Percentiles rank a stretch among this genome's conserved stretches.
Evolutionary conservation across 2,888 invertebrate species (phyloP).

Genomic region (Amiota communis): DNA sequence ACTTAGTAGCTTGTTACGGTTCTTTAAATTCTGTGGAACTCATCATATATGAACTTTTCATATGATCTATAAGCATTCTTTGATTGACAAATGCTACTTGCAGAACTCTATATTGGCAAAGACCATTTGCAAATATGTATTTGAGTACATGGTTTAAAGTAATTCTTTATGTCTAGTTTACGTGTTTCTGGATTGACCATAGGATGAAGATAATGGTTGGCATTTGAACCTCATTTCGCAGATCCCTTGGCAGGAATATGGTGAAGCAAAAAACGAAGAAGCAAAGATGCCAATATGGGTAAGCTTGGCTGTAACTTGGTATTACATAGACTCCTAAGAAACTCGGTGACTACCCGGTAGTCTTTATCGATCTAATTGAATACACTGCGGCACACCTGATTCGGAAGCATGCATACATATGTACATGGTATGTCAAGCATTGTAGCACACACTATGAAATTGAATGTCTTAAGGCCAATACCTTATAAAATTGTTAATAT

Average conservation of each 20-base stretch:
- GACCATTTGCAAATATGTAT: slow-evolving; percentile 83
- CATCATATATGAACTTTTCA: no score
- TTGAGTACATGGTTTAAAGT: no score
- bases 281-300: no score
- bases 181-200: no score
- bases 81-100: no score
- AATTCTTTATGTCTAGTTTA: no score
- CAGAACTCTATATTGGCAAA: slow-evolving; percentile 85
- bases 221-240: slow-evolving; percentile 76
- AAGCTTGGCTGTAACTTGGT: slow-evolving; percentile 53
- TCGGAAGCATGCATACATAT: not conserved
- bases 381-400: not conserved
- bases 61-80: no score
- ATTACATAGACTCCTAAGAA: slow-evolving; percentile 53
- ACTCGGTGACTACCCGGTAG: slow-evolving; percentile 56
- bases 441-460: no score
- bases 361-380: slow-evolving; percentile 52
- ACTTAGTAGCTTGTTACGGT: no score
- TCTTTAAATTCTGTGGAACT: no score
- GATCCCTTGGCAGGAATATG: slow-evolving; percentile 87
- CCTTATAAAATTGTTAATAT: no score
- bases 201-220: slow-evolving; percentile 83
- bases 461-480: not conserved
- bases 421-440: no score
- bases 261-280: slow-evolving; percentile 94